Evolutionary conservation across 2,113 vertebrate species (phyloP).

Genomic region (Carassius auratus): DNA sequence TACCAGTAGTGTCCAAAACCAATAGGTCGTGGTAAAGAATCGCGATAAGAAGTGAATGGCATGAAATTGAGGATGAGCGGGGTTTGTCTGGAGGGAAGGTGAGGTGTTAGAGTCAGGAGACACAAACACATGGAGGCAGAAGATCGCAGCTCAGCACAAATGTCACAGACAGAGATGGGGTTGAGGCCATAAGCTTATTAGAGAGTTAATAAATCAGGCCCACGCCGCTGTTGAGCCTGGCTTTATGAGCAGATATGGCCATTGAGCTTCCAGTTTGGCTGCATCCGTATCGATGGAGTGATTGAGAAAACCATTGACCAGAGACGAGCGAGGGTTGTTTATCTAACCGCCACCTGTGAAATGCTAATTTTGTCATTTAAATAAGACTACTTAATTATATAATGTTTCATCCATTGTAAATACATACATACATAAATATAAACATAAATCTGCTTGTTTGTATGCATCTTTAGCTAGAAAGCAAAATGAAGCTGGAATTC

Average conservation of each 20-base stretch:
- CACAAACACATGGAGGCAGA: conserved; percentile 38
- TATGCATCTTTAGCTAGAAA: too few species aligned
- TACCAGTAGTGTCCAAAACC: neutral
- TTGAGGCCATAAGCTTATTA: conserved; percentile 56
- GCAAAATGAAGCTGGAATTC: too few species aligned
- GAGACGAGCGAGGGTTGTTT: neutral
- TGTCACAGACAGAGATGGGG: conserved; percentile 55
- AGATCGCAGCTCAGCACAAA: conserved; percentile 67
- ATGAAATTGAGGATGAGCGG: neutral
- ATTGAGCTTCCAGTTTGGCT: conserved; percentile 46
- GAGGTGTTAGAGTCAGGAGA: neutral
- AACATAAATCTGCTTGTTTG: too few species aligned
- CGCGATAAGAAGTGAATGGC: neutral
- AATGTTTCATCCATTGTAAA: neutral
- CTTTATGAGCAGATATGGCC: conserved; percentile 59
- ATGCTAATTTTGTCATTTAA: neutral
- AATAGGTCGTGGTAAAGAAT: neutral
- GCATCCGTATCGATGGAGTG: conserved; percentile 44
- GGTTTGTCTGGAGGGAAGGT: neutral
- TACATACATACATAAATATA: too few species aligned
- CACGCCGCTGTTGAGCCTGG: conserved; percentile 31
- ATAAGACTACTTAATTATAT: neutral
- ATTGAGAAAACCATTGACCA: conserved; percentile 59
- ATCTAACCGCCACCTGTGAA: neutral
- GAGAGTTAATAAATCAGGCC: conserved; percentile 58